Base-by-base conservation (phyloP, 2,888 invertebrate species). In the Melikaiella ostensackeni region DNA sequence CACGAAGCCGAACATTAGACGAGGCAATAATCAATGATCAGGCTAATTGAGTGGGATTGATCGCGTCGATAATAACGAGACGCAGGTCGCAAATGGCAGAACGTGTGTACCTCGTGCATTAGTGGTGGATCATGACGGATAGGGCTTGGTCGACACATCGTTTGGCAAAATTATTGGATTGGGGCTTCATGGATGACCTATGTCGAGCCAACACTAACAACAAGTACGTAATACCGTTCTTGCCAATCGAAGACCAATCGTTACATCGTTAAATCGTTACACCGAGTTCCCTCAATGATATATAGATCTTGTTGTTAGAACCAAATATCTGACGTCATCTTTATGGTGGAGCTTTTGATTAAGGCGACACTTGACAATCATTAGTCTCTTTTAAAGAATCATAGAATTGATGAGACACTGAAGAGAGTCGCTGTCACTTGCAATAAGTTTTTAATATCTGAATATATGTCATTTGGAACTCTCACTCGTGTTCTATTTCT, bases 1-100 rank as follows among this genome's bases (percentile, higher is more conserved):
- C 35, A 63, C 9, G 62, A 35, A 33, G 24, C 57, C 24, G 57
- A 57, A 24, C 13, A 82, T 85, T 80, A 81, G 82, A 85, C 80
- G 73, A 77, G 86, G 88, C 85, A 88, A 91, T 91, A 91, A 91
- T 91, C 91, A 91, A 90, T 90, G 90, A 91, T 90, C 91, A 90
- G 88, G 86, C 89, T 90, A 90, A 91, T 91, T 90, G 89, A 91
- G 90, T 90, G 89, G 88, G 89, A 91, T 91, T 90, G 90, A 91
- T 91, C 86, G 88, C 88, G 86, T 90, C 90, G 90, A 89, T 88
- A 88, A 89, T 90, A 89, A 88, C 88, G 85, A 85, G 85, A 85
- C 83, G 83, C 81, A 79, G 82, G 83, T 81, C 82, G 82, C 79
- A 84, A 80, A 81, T 83, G 79, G 83, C 78, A 81, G 80, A 80